Base-by-base conservation (phyloP, 1,140 invertebrate species). In the Pseudomyrmex flavicornis region DNA sequence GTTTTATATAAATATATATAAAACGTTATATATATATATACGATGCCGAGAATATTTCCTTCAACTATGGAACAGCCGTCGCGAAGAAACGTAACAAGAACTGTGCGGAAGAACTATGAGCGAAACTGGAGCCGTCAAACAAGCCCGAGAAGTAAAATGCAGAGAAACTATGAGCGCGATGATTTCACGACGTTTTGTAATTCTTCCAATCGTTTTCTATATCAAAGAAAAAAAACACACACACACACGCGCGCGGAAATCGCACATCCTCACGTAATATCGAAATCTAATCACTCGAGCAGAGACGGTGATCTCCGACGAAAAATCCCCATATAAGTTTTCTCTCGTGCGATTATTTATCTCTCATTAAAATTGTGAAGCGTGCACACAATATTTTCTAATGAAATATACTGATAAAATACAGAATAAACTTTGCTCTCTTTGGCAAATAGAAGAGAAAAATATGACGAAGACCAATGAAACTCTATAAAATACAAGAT, bases 41-140 rank as follows among this genome's bases (percentile, higher is more conserved):
- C 76, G 61, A 80, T 61, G n/a, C 20, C 20, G 35, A 17, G 75
- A 13, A 22, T 59, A 68, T 80, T 72, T 61, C 20, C 68, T 70
- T 26, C 50, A 35, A 50, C 22, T 22, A 70, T 54, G 66, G 50
- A 48, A 70, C 65, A n/a, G 44, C n/a, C 65, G 76, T 80, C 76
- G 76, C 66, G 66, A 72, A 80, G 76, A 80, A 80, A 80, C 44
- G 66, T 44, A 44, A 80, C n/a, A 80, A 80, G 76, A 80, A 79
- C 35, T 79, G 20, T 79, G 20, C 54, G 68, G 54, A 80, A 70
- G 54, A 80, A 56, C 65, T 79, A 26, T 59, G 44, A 22, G 17
- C 63, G 75, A 68, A 80, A 72, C 66, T 80, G 54, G 44, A 50
- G 54, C 44, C 22, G 59, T 80, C 76, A 72, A 79, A 58, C 17